Percentiles rank a stretch among this genome's conserved stretches.
Evolutionary conservation across 2,888 invertebrate species (phyloP).

Genomic region (Cylindroiulus punctatus): DNA sequence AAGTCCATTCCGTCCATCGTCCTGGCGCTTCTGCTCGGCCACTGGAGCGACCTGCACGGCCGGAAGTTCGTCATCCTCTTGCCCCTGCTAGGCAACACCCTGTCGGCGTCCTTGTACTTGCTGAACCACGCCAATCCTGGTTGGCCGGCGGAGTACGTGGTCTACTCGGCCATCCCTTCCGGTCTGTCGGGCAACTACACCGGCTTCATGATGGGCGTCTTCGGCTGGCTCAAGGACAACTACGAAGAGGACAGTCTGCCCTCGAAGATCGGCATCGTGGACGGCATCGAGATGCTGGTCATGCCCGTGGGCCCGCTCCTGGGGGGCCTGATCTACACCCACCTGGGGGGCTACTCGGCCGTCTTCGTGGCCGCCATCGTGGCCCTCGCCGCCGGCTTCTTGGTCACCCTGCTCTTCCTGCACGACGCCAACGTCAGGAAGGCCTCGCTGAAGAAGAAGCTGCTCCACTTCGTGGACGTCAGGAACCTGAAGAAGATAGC

Average conservation of each 20-base stretch:
- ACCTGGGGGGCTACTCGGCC: not conserved
- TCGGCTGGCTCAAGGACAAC: constrained; percentile 48
- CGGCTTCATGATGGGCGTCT: constrained; percentile 26
- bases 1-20: constrained; percentile 20
- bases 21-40: constrained; percentile 25
- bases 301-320: constrained; percentile 36
- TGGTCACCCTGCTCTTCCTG: not conserved
- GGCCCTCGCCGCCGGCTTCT: not conserved
- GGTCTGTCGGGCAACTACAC: constrained; percentile 25
- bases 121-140: not conserved
- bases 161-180: not conserved
- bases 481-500: not conserved
- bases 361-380: not conserved
- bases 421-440: not conserved
- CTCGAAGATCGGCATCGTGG: constrained; percentile 4
- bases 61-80: constrained; percentile 49
- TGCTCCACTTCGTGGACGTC: constrained; percentile 11
- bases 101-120: not conserved
- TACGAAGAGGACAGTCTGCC: not conserved
- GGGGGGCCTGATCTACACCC: not conserved
- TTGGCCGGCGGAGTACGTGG: not conserved
- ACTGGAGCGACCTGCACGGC: constrained; percentile 54
- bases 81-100: not conserved
- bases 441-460: not conserved
- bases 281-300: constrained; percentile 45